Evolutionary conservation across 1,140 invertebrate species (phyloP).

Genomic region (Acromyrmex heyeri): DNA sequence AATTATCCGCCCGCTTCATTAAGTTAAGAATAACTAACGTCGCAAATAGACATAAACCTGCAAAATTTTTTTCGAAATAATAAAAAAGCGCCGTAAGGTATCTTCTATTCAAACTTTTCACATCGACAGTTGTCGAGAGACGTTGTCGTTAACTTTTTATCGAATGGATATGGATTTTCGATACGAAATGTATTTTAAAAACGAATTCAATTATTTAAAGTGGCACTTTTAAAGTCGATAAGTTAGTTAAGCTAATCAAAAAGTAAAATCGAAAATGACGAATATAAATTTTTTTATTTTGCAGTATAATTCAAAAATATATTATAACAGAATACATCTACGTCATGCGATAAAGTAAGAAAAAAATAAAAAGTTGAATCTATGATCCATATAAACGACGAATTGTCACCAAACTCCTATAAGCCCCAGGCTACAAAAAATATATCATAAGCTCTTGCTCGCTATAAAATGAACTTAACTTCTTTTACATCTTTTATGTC

Average conservation of each 20-base stretch:
- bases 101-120: constrained; percentile 31
- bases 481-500: neutral
- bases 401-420: constrained; percentile 25
- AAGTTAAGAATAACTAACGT: constrained; percentile 21
- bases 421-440: constrained; percentile 17
- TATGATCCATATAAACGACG: constrained; percentile 10
- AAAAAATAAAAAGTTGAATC: constrained; percentile 8
- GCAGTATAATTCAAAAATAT: neutral
- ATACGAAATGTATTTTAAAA: constrained; percentile 35
- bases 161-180: constrained; percentile 38
- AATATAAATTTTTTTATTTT: neutral
- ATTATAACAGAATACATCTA: neutral
- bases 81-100: neutral
- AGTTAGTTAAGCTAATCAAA: constrained; percentile 34
- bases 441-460: neutral
- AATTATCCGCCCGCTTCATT: constrained; percentile 32
- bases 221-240: constrained; percentile 4
- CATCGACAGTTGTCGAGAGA: constrained; percentile 12
- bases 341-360: neutral
- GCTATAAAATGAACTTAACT: constrained; percentile 8
- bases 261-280: neutral
- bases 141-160: constrained; percentile 33
- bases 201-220: constrained; percentile 43
- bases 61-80: constrained; percentile 20
- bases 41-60: neutral